phyloP scores from a whole-genome alignment of 2,888 invertebrate species.

The Ferrisia virgata region DNA sequence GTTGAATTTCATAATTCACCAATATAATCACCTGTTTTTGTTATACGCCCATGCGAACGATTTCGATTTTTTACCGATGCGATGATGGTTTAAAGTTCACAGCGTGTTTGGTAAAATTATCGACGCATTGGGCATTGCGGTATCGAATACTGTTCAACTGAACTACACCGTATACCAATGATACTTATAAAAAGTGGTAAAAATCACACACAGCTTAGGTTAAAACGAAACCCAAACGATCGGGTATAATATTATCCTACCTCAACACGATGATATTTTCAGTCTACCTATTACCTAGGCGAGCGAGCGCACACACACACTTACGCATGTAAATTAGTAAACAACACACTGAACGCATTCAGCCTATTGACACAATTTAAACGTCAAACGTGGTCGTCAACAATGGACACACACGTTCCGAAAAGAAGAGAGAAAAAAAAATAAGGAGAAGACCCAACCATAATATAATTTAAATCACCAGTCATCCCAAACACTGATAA shows the following conservation, averaged over 20 bases:
- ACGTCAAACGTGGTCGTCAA: background rate
- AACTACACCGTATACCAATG: background rate
- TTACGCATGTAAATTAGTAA: background rate
- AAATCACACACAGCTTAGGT: background rate
- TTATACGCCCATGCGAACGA: background rate
- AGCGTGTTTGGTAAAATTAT: background rate
- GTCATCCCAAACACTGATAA: background rate
- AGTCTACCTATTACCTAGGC: too few species aligned
- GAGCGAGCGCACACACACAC: too few species aligned
- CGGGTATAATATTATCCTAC: background rate
- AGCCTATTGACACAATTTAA: conserved; percentile 31
- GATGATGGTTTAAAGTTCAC: background rate
- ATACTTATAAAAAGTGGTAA: too few species aligned
- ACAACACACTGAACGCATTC: background rate
- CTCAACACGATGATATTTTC: background rate
- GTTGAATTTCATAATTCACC: background rate
- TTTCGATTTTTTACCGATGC: conserved; percentile 2
- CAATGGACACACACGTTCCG: background rate
- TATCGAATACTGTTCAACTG: too few species aligned
- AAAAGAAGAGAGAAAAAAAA: too few species aligned
- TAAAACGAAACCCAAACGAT: background rate
- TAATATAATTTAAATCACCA: background rate
- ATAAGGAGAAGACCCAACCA: background rate
- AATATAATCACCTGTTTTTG: background rate
- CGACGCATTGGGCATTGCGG: background rate